Percentiles rank a stretch among this genome's conserved stretches.
phyloP scores from a whole-genome alignment of 2,797 vertebrate genomes.

The Anas bernieri region DNA sequence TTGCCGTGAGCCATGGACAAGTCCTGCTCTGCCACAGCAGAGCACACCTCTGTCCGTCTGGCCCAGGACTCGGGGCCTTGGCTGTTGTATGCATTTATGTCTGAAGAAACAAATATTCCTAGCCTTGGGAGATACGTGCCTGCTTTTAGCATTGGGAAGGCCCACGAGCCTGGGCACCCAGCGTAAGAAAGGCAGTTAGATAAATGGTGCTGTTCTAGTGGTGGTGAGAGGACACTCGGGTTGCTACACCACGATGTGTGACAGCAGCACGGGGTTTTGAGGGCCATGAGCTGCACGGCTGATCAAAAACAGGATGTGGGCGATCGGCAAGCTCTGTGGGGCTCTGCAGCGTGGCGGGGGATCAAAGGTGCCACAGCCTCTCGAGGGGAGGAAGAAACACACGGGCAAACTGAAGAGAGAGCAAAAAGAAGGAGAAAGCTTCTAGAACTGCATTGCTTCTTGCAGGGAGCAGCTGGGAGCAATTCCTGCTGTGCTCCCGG shows the following conservation, averaged over 20 bases:
- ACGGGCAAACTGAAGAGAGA: not conserved
- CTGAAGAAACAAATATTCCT: not conserved
- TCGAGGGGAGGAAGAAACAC: not conserved
- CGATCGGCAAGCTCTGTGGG: not conserved
- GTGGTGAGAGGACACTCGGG: accelerated
- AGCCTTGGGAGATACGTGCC: accelerated
- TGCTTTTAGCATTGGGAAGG: not conserved
- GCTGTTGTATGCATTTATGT: not conserved
- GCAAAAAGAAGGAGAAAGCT: accelerated
- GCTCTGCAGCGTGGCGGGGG: not conserved
- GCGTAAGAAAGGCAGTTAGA: not conserved
- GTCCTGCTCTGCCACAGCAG: too few species aligned
- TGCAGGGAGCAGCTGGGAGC: accelerated
- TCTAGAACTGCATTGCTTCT: accelerated
- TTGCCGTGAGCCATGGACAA: accelerated
- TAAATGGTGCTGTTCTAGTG: not conserved
- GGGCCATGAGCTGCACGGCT: not conserved
- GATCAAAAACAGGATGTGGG: constrained; percentile 78
- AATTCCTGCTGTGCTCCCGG: not conserved
- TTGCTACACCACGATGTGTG: not conserved
- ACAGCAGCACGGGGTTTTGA: not conserved
- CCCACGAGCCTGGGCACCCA: not conserved
- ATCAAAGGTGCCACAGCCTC: not conserved
- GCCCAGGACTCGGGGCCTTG: not conserved
- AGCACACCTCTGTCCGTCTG: not conserved